A percentile compares a stretch with the other conserved stretches of the same genome.
Conservation (phyloP, 2,797 vertebrate species). For the Lemur catta region DNA sequence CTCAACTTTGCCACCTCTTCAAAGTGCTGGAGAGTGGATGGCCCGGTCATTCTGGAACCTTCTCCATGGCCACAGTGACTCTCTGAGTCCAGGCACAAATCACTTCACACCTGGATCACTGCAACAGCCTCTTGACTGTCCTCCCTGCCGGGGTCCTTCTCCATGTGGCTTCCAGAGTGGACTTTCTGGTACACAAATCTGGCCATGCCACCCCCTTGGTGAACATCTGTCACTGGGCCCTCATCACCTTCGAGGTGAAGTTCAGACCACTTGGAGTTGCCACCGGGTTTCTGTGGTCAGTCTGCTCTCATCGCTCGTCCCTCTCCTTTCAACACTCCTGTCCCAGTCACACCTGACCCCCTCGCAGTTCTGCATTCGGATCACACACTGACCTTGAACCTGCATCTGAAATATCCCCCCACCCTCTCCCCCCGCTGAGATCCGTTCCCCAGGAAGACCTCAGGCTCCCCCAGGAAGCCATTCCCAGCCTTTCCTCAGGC, state of each 20-base stretch:
- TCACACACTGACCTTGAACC: not conserved
- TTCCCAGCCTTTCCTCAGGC: not conserved
- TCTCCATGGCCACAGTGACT: not conserved
- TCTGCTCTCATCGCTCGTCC: not conserved
- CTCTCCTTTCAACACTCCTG: not conserved
- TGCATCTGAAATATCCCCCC: not conserved
- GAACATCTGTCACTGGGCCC: not conserved
- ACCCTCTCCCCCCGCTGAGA: not conserved
- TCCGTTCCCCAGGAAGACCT: not conserved
- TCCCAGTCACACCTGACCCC: fast-evolving
- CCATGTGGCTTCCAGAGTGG: not conserved
- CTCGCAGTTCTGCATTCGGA: not conserved
- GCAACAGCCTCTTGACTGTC: too few relatives aligned
- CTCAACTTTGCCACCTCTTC: not conserved
- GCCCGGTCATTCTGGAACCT: not conserved
- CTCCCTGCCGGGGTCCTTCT: not conserved
- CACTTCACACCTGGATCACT: not conserved
- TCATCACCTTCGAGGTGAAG: not conserved
- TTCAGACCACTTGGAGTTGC: not conserved
- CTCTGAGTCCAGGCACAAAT: not conserved
- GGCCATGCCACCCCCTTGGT: not conserved
- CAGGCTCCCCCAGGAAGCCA: not conserved
- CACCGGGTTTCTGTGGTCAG: not conserved
- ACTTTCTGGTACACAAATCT: not conserved
- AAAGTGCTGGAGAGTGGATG: not conserved